These are phyloP conservation scores for Ditylenchus dipsaci DNA, from an alignment of 1,140 invertebrate species.

Conservation along the genomic window DNA sequence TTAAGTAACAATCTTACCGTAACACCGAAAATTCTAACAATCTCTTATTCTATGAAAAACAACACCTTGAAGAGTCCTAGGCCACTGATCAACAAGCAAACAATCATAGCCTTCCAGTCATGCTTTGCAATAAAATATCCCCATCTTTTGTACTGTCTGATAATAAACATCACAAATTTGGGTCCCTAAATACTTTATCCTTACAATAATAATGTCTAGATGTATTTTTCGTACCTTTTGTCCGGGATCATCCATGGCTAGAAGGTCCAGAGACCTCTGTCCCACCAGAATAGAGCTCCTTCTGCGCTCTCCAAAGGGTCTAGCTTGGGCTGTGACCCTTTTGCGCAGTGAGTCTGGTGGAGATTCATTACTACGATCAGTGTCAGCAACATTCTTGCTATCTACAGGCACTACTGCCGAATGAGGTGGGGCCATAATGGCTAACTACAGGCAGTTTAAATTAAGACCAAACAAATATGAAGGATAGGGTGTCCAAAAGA, in stretches of 20 bases:
- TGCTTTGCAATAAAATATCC: constrained; percentile 52
- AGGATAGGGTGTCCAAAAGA: too few relatives aligned
- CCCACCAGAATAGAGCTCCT: constrained; percentile 20
- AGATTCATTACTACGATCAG: too few relatives aligned
- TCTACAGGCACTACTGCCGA: too few relatives aligned
- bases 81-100: constrained; percentile 52
- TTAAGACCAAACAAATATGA: too few relatives aligned
- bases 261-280: constrained; percentile 1
- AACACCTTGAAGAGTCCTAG: constrained; percentile 32
- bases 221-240: neutral
- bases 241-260: constrained; percentile 19
- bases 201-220: too few relatives aligned
- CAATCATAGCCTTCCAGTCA: constrained; percentile 52
- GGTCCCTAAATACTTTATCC: constrained; percentile 28
- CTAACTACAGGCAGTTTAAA: too few relatives aligned
- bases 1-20: too few relatives aligned
- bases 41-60: too few relatives aligned
- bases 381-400: too few relatives aligned
- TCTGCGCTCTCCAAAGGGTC: constrained; percentile 7
- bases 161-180: constrained; percentile 51
- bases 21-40: too few relatives aligned
- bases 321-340: neutral
- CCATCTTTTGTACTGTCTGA: constrained; percentile 45
- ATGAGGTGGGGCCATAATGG: too few relatives aligned
- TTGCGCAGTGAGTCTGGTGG: constrained; percentile 1